Evolutionary conservation across 2,888 invertebrate species (phyloP).

Genomic region (Agapetus fuscipes): DNA sequence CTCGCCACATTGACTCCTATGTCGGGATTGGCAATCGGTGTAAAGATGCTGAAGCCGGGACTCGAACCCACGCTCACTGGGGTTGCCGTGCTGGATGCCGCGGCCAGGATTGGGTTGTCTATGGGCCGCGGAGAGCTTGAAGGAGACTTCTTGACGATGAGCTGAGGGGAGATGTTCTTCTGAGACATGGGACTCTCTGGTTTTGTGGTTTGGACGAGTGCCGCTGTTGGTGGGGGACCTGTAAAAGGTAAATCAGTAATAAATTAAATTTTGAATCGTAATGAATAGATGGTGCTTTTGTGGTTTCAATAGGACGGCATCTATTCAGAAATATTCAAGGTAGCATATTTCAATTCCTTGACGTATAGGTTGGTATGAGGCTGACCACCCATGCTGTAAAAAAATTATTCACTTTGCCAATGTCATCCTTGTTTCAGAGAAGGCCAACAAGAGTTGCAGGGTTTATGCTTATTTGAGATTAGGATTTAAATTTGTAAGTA

Average conservation of each 20-base stretch:
- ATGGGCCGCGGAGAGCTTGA: constrained; percentile 12
- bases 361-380: too few species aligned
- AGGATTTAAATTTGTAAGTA: too few species aligned
- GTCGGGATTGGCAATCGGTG: constrained; percentile 25
- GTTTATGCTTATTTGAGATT: too few species aligned
- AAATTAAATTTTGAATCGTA: too few species aligned
- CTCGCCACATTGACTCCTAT: constrained; percentile 39
- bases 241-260: neutral
- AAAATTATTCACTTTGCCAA: too few species aligned
- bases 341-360: too few species aligned
- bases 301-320: too few species aligned
- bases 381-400: too few species aligned
- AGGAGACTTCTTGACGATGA: neutral
- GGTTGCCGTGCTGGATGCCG: constrained; percentile 9
- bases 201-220: neutral
- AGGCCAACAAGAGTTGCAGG: too few species aligned
- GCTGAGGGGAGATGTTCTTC: neutral
- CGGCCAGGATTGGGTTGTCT: constrained; percentile 13
- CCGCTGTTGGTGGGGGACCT: neutral
- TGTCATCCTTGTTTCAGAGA: too few species aligned
- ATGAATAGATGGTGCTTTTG: too few species aligned
- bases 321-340: too few species aligned
- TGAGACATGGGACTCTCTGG: neutral
- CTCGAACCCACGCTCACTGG: constrained; percentile 21
- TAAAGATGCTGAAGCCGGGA: constrained; percentile 15